Conservation (phyloP, 2,113 vertebrate species). For the Corvus moneduloides region DNA sequence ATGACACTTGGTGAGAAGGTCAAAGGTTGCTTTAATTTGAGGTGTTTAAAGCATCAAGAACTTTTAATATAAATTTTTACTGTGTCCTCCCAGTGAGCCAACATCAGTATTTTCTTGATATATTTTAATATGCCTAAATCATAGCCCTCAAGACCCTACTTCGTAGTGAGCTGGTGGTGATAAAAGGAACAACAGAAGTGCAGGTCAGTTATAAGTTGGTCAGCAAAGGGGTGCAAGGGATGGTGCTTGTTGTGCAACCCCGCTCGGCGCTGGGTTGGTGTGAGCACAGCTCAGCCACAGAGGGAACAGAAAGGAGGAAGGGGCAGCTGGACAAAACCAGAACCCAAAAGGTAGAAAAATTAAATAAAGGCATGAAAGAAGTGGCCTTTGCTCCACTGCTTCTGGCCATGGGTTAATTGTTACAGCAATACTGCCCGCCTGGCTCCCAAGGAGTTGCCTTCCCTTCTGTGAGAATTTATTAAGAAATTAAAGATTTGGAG, state of each 20-base stretch:
- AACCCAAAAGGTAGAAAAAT: background rate
- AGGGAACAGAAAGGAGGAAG: constrained; percentile 65
- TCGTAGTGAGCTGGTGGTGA: accelerated
- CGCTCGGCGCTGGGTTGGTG: accelerated
- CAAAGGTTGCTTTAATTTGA: background rate
- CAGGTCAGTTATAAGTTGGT: constrained; percentile 2
- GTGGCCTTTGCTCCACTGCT: background rate
- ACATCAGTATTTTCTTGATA: background rate
- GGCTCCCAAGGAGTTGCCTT: background rate
- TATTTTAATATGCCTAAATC: background rate
- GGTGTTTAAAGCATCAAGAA: background rate
- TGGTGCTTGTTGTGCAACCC: background rate
- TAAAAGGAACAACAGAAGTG: background rate
- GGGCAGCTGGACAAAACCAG: constrained; percentile 38
- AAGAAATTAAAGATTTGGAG: background rate
- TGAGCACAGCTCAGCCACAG: background rate
- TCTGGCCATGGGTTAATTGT: background rate
- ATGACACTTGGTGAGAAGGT: background rate
- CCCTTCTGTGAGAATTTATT: background rate
- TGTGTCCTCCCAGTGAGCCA: background rate
- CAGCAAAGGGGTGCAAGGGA: constrained; percentile 24
- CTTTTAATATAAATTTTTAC: background rate
- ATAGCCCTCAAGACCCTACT: background rate
- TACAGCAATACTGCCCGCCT: accelerated
- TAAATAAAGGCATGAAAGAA: background rate